Base-by-base conservation (phyloP, 2,113 vertebrate genomes). In the Dendrocopos noguchii region DNA sequence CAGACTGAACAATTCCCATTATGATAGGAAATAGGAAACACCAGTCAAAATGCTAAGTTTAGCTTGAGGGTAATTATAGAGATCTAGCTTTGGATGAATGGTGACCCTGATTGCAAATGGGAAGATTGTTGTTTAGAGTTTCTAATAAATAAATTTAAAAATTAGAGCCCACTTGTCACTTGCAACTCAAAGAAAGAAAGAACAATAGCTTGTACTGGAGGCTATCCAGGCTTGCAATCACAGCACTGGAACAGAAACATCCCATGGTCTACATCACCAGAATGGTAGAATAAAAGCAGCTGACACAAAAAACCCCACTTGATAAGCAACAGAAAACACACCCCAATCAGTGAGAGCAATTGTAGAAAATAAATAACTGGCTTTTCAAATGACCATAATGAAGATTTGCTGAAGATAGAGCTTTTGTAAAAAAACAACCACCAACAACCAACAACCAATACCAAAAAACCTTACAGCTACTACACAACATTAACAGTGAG, bases 81-180 rank as follows among this genome's bases (percentile, higher is more conserved):
- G 52, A 70, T 60, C 14, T 2, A 28, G 84, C 72, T 82, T 8
- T 47, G 78, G 28, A 67, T 56, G 84, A 93, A 89, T 92, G n/a
- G 13, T 8, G 59, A 55, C 52, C 91, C 24, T 86, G 78, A 90
- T 71, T 93, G 78, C 39, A 15, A 91, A 73, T 92, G 68, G 81
- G 68, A 87, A 77, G 72, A 91, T 7, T 84, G 91, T 75, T 96
- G 87, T 89, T 88, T 60, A 15, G 56, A 63, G 56, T 21, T 84
- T 91, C 89, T 92, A 91, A 93, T 87, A 77, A 93, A 87, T 84
- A 91, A 93, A 95, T 93, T 91, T 29, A 77, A 91, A 93, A 91
- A 94, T 95, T 94, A 94, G 84, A 87, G 84, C 75, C 91, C 84
- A 5, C 42, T 92, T 82, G 84, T 71, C 89, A 52, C 88, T 95